These are phyloP conservation scores for Hemicentrotus pulcherrimus DNA, from an alignment of 35 echinoderm and acorn worm species.

Conservation along the genomic window DNA sequence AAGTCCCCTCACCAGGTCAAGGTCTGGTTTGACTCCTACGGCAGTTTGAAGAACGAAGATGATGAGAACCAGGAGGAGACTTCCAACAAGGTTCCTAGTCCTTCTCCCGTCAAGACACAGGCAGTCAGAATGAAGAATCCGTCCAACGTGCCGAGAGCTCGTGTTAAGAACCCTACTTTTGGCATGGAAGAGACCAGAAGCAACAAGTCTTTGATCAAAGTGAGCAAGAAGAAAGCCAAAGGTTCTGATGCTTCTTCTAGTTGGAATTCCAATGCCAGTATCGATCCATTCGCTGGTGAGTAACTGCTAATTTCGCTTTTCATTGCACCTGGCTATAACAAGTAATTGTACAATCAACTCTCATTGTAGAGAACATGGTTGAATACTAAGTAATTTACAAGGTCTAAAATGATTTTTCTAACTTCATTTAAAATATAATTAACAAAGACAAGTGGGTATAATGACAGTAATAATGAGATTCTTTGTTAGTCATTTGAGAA, in stretches of 20 bases:
- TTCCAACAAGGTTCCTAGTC: neutral
- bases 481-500: too few species aligned
- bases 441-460: too few species aligned
- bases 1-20: constrained; percentile 42
- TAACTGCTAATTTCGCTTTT: neutral
- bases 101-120: neutral
- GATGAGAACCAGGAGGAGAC: neutral
- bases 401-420: too few species aligned
- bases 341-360: too few species aligned
- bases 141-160: neutral
- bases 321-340: too few species aligned
- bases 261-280: neutral
- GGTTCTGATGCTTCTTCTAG: neutral
- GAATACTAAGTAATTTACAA: too few species aligned
- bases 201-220: constrained; percentile 11
- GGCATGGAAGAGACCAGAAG: neutral
- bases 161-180: constrained; percentile 65
- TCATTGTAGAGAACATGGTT: too few species aligned
- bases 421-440: too few species aligned
- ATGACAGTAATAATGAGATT: too few species aligned
- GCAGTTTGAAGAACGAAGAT: constrained; percentile 5
- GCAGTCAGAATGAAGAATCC: constrained; percentile 42
- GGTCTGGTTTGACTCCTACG: constrained; percentile 46
- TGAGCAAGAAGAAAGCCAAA: constrained; percentile 6
- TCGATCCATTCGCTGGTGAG: neutral